Base-by-base conservation (phyloP, 2,797 vertebrate genomes). In the Setipinna tenuifilis region DNA sequence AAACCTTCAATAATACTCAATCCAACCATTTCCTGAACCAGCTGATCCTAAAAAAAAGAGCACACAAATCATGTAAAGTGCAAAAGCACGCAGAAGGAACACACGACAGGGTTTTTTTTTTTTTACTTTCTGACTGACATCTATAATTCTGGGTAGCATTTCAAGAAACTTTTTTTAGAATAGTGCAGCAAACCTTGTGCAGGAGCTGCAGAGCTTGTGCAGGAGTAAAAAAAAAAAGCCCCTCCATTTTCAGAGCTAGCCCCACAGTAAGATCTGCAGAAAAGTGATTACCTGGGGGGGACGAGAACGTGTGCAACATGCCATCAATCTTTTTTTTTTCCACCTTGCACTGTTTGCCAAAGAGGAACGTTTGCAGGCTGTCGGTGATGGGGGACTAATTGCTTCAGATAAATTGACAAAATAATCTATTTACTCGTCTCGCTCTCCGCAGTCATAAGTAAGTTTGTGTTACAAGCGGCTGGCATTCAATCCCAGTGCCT, bases 251-350 rank as follows among this genome's bases (percentile, higher is more conserved):
- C 58, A 19, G 58, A 59, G 58, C 71, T 21, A 78, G 68, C 6
- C 35, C 0, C 0, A 19, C 16, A 78, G 71, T 78, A 41, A 44
- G 71, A 78, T 78, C 71, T 78, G 71, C 44, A 78, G 21, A 44
- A 35, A 78, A 41, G 35, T 78, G 35, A 78, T 78, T 78, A 78
- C 71, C 71, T 44, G 71, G 7, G 35, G 7, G 35, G 71, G 17
- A 41, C 16, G 71, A 78, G 71, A 78, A 17, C 19, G 35, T 41
- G 71, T 41, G 71, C 35, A 78, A 78, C 19, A 78, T 10, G 71
- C 17, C 35, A 78, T 78, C 71, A 41, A n/a, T 78, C 71, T 44
- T 78, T 78, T 78, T 25, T 78, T 78, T 78, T 78, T 25, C 44
- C 17, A 5, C 31, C 31, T 78, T 78, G 4, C 71, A 6, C 16